Evolutionary conservation across 2,888 invertebrate species (phyloP), one percentile per base, ranked within the genome.

Genomic region (Sphaerophoria rueppellii): DNA sequence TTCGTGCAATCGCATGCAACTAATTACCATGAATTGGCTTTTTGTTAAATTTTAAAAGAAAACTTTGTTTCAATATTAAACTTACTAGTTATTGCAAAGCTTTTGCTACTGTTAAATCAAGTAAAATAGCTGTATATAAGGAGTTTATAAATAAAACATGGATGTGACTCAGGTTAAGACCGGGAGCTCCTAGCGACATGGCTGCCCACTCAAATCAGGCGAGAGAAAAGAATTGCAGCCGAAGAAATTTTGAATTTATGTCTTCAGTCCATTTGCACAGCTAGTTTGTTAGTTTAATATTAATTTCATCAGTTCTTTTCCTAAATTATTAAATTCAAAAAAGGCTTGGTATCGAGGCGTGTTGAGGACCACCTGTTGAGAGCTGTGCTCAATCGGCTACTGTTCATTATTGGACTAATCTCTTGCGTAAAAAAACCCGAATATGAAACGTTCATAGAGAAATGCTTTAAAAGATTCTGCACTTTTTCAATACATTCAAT

Each of bases 101-200:
- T 14, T 35, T 12, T 24, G 2, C 11, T 48, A 65, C 11, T 2
- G 37, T 6, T n/a, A 5, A 67, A 32, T n/a, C 37, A 71, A 69
- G 24, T 32, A 35, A 55, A 52, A 57, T 32, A 32, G 40, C 46
- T 32, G 40, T 48, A 7, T 46, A 50, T 70, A 50, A 14, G 0
- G 4, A 52, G 43, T 60, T 71, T 74, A 57, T 16, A 74, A 70
- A 82, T 82, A 43, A 82, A 74, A 34, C 79, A 79, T 75, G 80
- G 75, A 83, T 83, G 80, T 83, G 86, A 85, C 80, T 86, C 77
- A 85, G 83, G 77, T 75, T 74, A 86, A 86, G 70, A 86, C 86
- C 86, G 78, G 86, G 80, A 86, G 86, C 85, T 76, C 85, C 72
- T 86, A 83, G 83, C 83, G 80, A 83, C 80, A 76, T 69, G 55